Percentiles rank a stretch among this genome's conserved stretches.
phyloP scores from a whole-genome alignment of 2,888 invertebrate genomes.

The Heliconius cydno region DNA sequence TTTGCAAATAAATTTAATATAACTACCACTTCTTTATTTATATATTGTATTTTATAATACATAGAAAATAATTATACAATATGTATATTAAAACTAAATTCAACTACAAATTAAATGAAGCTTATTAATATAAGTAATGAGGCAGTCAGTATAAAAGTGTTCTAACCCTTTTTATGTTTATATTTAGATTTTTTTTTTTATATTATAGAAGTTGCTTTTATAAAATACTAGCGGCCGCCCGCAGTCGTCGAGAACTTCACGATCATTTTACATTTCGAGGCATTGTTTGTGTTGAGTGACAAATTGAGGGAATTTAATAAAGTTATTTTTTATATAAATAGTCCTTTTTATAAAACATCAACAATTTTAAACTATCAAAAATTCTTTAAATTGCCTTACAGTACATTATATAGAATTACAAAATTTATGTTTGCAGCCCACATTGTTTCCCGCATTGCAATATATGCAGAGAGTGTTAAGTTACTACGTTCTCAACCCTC shows the following conservation, averaged over 20 bases:
- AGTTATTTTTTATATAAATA: no score
- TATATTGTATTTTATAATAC: not conserved
- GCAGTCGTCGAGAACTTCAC: no score
- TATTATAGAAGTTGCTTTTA: not conserved
- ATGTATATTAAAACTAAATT: not conserved
- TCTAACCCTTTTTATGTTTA: not conserved
- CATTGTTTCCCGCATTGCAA: no score
- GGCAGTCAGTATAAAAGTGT: conserved; percentile 3
- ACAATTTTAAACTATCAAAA: no score
- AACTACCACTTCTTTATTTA: not conserved
- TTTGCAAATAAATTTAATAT: conserved; percentile 56
- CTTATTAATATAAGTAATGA: conserved; percentile 13
- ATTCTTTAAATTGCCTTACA: no score
- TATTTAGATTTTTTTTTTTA: not conserved
- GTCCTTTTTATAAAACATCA: no score
- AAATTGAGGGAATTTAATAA: no score
- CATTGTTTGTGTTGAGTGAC: not conserved
- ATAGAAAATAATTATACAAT: conserved; percentile 9
- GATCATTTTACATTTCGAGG: not conserved
- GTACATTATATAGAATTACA: no score
- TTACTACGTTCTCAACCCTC: no score
- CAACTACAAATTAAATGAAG: conserved; percentile 12
- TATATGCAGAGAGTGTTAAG: no score
- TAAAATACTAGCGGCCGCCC: not conserved
- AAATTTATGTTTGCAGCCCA: no score